Evolutionary conservation across 2,113 vertebrate species (phyloP).

Genomic region (Varanus salvator): DNA sequence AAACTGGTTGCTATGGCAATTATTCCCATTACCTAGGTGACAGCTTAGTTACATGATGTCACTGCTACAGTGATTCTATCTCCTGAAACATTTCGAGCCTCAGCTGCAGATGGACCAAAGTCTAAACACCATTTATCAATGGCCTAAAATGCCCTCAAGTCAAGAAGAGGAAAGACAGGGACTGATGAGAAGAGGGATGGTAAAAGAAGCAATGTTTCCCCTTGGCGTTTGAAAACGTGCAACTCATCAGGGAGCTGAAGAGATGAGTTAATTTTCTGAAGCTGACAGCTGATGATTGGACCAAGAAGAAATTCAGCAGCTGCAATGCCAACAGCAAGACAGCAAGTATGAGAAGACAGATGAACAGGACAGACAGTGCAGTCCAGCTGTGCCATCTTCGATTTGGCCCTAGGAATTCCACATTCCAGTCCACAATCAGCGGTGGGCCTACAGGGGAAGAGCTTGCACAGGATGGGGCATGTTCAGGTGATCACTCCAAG

Average conservation of each 20-base stretch:
- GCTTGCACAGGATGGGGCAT: no score
- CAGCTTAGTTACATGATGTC: constrained; percentile 73
- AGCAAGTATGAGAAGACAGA: fast-evolving
- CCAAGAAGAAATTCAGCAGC: not conserved
- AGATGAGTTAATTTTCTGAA: constrained; percentile 35
- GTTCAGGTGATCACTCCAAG: not conserved
- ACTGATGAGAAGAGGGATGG: not conserved
- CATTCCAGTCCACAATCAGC: not conserved
- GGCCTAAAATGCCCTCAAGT: constrained; percentile 35
- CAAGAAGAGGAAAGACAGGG: not conserved
- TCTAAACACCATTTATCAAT: constrained; percentile 46
- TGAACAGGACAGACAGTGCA: not conserved
- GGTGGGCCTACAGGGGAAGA: not conserved
- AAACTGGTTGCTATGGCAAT: constrained; percentile 82
- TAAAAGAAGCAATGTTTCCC: constrained; percentile 9
- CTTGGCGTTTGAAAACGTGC: not conserved
- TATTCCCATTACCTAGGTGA: constrained; percentile 82
- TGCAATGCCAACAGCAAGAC: fast-evolving
- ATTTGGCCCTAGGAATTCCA: not conserved
- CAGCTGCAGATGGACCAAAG: constrained; percentile 52
- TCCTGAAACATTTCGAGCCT: constrained; percentile 69
- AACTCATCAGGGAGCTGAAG: not conserved
- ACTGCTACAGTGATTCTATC: constrained; percentile 68
- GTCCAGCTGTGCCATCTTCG: not conserved
- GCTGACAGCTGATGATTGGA: not conserved